A percentile compares a stretch with the other conserved stretches of the same genome.
Evolutionary conservation across 1,140 invertebrate genomes (phyloP).

Genomic region (Drosophila rufa): DNA sequence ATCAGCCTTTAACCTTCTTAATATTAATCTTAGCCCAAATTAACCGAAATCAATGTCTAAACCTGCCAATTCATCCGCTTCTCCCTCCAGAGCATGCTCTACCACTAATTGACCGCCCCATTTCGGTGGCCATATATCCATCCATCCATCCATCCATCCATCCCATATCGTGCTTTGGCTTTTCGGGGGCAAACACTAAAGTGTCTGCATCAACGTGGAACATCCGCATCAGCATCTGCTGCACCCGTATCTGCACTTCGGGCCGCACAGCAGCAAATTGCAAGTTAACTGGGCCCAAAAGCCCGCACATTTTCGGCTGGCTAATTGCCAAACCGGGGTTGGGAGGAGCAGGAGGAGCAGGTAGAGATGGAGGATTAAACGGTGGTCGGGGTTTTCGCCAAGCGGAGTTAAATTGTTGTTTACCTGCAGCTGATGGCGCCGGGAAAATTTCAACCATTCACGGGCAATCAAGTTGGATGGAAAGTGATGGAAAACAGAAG

Average conservation of each 20-base stretch:
- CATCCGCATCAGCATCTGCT: conserved; percentile 23
- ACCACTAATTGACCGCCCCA: conserved; percentile 14
- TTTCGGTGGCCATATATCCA: neutral
- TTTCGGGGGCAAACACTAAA: conserved; percentile 18
- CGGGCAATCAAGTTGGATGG: conserved; percentile 18
- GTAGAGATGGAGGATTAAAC: neutral
- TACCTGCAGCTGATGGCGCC: conserved; percentile 50
- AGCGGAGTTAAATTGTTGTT: conserved; percentile 54
- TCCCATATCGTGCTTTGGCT: conserved; percentile 19
- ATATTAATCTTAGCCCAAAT: too few relatives aligned
- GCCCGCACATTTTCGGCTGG: conserved; percentile 46
- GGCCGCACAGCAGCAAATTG: conserved; percentile 31
- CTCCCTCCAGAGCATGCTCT: neutral
- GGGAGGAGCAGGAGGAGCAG: neutral
- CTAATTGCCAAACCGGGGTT: conserved; percentile 34
- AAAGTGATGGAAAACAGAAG: neutral
- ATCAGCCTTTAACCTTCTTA: too few relatives aligned
- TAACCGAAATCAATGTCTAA: neutral
- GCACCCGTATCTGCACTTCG: conserved; percentile 21
- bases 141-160: neutral
- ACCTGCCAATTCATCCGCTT: neutral
- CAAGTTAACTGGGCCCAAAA: conserved; percentile 49
- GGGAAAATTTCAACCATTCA: conserved; percentile 27
- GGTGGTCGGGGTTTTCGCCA: neutral
- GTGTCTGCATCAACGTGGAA: conserved; percentile 36